Conservation (phyloP, 1,140 invertebrate species). For the Euglossa dilemma region DNA sequence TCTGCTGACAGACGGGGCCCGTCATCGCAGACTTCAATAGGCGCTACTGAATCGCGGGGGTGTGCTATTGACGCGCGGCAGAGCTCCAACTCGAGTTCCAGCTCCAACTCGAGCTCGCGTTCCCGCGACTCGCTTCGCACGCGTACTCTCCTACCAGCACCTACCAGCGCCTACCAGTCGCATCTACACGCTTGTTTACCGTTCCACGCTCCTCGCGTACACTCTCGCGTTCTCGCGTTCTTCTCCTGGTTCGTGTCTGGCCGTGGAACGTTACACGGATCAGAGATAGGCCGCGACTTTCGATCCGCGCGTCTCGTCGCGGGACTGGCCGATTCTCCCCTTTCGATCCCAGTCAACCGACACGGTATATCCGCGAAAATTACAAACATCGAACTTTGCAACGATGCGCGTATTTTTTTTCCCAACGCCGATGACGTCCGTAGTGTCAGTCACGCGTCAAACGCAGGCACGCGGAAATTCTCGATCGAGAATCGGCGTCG, state of each 20-base stretch:
- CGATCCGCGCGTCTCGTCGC: too few species aligned
- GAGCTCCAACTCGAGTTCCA: conserved; percentile 11
- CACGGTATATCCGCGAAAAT: neutral
- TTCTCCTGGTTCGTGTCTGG: too few species aligned
- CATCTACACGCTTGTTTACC: conserved; percentile 37
- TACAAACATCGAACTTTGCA: neutral
- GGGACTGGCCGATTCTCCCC: too few species aligned
- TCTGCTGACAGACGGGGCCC: conserved; percentile 82
- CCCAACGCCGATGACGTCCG: conserved; percentile 13
- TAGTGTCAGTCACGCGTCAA: neutral
- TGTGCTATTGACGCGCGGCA: conserved; percentile 64
- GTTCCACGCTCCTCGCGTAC: neutral
- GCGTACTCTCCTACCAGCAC: conserved; percentile 4
- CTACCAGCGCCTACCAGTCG: neutral
- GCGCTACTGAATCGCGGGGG: conserved; percentile 69
- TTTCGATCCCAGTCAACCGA: neutral
- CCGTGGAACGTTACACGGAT: too few species aligned
- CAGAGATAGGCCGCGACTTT: too few species aligned
- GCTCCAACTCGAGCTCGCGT: conserved; percentile 23
- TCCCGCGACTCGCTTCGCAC: conserved; percentile 25
- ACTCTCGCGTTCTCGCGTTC: neutral
- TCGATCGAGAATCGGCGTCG: neutral
- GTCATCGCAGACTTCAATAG: conserved; percentile 81
- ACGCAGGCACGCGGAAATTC: too few species aligned
- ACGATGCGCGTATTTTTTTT: conserved; percentile 25